Evolutionary conservation across 2,113 vertebrate genomes (phyloP).

Genomic region (Brachirus orientalis): DNA sequence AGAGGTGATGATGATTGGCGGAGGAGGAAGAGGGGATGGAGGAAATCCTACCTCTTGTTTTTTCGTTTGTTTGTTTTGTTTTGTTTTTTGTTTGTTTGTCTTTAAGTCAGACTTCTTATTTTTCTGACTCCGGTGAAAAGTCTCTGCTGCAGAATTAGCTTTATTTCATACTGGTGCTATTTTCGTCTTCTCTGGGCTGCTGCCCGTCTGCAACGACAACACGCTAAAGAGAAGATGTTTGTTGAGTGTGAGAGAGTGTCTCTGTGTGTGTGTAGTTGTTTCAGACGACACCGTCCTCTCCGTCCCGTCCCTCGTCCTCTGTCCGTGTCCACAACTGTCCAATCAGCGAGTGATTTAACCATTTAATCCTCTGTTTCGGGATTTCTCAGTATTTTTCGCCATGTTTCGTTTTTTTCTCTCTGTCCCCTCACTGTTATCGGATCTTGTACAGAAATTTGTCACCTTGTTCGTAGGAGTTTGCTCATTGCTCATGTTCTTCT

Average conservation of each 20-base stretch:
- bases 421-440: slow-evolving; percentile 23
- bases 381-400: slow-evolving; percentile 53
- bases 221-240: slow-evolving; percentile 33
- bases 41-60: slow-evolving; percentile 50
- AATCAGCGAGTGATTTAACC: slow-evolving; percentile 6
- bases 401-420: too few relatives aligned
- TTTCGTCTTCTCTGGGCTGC: slow-evolving; percentile 58
- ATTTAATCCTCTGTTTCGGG: slow-evolving; percentile 39
- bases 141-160: slow-evolving; percentile 71
- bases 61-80: too few relatives aligned
- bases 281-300: slow-evolving; percentile 36
- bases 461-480: slow-evolving; percentile 36
- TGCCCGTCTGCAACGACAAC: slow-evolving; percentile 45
- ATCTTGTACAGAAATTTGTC: slow-evolving; percentile 38
- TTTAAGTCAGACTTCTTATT: neutral
- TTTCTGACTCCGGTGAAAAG: slow-evolving; percentile 26
- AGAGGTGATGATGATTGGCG: neutral
- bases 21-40: slow-evolving; percentile 11
- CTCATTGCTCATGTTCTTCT: slow-evolving; percentile 49
- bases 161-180: slow-evolving; percentile 80
- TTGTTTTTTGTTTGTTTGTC: too few relatives aligned
- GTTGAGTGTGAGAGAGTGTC: slow-evolving; percentile 17
- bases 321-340: slow-evolving; percentile 18
- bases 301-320: slow-evolving; percentile 7
- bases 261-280: slow-evolving; percentile 49